Conservation (phyloP, 2,113 vertebrate species). For the Neotoma lepida region DNA sequence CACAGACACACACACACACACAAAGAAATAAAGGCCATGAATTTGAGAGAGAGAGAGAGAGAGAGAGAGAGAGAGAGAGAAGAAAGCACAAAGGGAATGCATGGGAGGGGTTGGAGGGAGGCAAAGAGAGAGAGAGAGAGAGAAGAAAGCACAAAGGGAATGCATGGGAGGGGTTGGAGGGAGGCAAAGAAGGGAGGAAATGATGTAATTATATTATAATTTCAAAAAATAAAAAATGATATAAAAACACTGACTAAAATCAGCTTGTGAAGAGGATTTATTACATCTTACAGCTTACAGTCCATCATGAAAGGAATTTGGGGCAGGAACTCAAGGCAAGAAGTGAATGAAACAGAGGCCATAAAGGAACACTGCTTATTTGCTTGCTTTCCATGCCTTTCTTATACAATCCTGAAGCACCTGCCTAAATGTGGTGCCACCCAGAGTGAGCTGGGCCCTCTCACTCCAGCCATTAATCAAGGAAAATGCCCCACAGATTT, state of each 20-base stretch:
- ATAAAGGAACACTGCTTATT: background rate
- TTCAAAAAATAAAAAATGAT: background rate
- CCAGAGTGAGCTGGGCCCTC: background rate
- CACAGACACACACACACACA: background rate
- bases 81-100: background rate
- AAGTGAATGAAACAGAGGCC: background rate
- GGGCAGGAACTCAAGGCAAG: background rate
- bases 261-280: background rate
- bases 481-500: background rate
- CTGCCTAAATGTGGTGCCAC: background rate
- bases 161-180: background rate
- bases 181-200: background rate
- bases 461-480: background rate
- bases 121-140: background rate
- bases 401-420: background rate
- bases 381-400: background rate
- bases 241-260: background rate
- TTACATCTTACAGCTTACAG: background rate
- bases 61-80: too few relatives aligned
- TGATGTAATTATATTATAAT: background rate
- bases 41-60: background rate
- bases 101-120: background rate
- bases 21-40: background rate
- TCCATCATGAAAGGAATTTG: background rate
- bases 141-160: background rate